Base-by-base conservation (phyloP, 2,888 invertebrate species). In the Nemoura dubitans region DNA sequence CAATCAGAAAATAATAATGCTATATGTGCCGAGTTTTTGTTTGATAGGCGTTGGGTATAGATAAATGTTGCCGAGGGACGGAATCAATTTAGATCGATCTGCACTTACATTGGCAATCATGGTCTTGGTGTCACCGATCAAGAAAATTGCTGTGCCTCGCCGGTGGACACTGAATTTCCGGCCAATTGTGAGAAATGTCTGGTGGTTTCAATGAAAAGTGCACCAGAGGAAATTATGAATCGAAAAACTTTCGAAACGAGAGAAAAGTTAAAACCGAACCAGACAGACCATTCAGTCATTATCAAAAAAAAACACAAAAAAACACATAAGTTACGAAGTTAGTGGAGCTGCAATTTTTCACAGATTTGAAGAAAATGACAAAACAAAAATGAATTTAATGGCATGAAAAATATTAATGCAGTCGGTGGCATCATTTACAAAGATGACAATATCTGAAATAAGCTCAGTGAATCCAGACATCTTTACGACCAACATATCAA, bases 381-480 rank as follows among this genome's bases (percentile, higher is more conserved):
- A 36, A 59, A 10, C 14, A 59, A 59, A 59, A 59, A 21, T 59
- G 59, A 21, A 59, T 21, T 59, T 59, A 59, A 59, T 59, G 59
- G 59, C 59, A 59, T 21, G 59, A 59, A 59, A 36, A 59, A 59
- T 59, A 59, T 59, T 59, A 59, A 59, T 21, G 59, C 14, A 59
- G 59, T 59, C 59, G 59, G 59, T 2, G 21, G 21, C 59, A 59
- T 59, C 14, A 59, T 59, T 59, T 59, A 21, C 59, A 59, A 59
- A 59, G 14, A 59, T 59, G 59, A 59, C 59, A 59, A 59, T 59
- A 59, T 59, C 59, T 59, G 59, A 59, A 59, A 59, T 59, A 59
- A 59, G 59, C 59, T 59, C 59, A 59, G 16, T 59, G 59, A 59
- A 59, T 59, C 14, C 59, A 59, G 59, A 59, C 59, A 59, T 59